Evolutionary conservation across 1,140 invertebrate genomes (phyloP).

Genomic region (Zophobas atratus): DNA sequence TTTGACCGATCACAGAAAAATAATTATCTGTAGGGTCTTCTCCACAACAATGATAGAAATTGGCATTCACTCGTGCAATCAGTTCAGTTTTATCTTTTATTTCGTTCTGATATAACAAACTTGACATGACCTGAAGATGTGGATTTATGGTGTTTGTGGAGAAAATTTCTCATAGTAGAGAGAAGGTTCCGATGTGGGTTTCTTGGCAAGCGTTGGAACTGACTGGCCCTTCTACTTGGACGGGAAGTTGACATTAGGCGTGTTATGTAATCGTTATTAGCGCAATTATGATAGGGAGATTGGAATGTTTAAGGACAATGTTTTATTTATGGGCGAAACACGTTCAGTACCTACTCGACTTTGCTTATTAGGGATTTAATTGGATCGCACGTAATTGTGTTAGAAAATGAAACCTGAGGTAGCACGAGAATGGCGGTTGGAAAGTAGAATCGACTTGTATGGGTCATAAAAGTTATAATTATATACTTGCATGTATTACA

Average conservation of each 20-base stretch:
- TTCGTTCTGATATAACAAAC: conserved; percentile 15
- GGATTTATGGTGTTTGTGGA: neutral
- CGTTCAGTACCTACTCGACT: too few relatives aligned
- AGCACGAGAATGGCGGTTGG: too few relatives aligned
- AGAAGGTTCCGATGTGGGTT: neutral
- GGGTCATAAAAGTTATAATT: too few relatives aligned
- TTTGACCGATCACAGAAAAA: conserved; percentile 33
- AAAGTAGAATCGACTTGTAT: too few relatives aligned
- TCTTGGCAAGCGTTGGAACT: neutral
- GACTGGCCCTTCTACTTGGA: neutral
- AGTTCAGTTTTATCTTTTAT: conserved; percentile 25
- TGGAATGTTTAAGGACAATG: conserved; percentile 4
- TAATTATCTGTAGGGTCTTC: conserved; percentile 46
- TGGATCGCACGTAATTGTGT: too few relatives aligned
- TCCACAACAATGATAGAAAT: conserved; percentile 44
- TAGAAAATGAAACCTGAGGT: too few relatives aligned
- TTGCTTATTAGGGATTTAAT: too few relatives aligned
- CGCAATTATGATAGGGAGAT: conserved; percentile 14
- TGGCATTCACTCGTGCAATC: conserved; percentile 45
- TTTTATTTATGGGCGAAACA: neutral
- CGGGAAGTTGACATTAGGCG: conserved; percentile 15
- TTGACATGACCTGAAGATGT: conserved; percentile 43
- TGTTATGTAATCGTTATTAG: conserved; percentile 6
- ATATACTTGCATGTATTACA: too few relatives aligned
- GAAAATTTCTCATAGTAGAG: neutral